Evolutionary conservation across 2,797 vertebrate genomes (phyloP), one percentile per base, ranked within the genome.

Genomic region (Cynopterus sphinx): DNA sequence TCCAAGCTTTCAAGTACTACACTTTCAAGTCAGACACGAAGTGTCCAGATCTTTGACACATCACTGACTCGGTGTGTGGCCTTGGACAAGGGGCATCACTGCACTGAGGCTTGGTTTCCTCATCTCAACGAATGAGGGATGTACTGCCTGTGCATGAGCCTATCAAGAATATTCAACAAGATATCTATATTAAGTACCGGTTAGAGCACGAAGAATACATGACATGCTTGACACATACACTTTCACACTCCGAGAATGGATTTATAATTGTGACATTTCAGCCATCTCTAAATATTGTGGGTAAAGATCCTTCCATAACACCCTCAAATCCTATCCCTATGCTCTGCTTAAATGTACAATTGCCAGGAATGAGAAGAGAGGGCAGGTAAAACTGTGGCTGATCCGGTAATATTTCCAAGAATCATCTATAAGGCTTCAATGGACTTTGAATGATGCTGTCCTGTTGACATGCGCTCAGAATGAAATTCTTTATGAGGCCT

Each of bases 391-490:
- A 90, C 13, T 43, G 24, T 15, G 55, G 55, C 79, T 78, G 53
- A n/a, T 49, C 33, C 83, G 26, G n/a, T 65, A 82, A 46, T 63
- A 81, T 91, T 91, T 97, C 83, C 78, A n/a, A 55, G 67, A 63
- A 96, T 93, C 51, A 61, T 61, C 57, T 61, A 68, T 22, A 87
- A 95, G 90, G 21, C 77, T 92, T 74, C 53, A 28, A 24, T 63
- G 53, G 71, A 65, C 33, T 75, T 61, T 36, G 36, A 90, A 87
- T 21, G 53, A 87, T 67, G 55, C 78, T 68, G n/a, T 85, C 43
- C 43, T 55, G 3, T 63, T 87, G 65, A 84, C 68, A 63, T 43
- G 70, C n/a, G 55, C 63, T 70, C 61, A 92, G 86, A 91, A 97
- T 41, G 81, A 87, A 95, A 79, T 75, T 74, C 49, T 59, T 74